Conservation (phyloP, 2,888 invertebrate genomes). For the Drymonia ruficornis region DNA sequence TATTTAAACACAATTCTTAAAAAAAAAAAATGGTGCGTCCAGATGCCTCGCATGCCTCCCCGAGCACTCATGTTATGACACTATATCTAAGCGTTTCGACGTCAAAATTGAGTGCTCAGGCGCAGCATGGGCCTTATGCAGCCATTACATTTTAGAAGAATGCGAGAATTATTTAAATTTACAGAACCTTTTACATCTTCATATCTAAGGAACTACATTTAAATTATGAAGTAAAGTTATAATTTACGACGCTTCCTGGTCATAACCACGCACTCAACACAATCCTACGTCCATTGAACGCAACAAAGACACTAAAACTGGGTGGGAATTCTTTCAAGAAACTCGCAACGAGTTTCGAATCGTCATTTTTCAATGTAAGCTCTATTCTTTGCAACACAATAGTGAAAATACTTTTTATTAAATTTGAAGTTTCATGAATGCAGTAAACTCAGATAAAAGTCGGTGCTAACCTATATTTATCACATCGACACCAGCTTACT, state of each 20-base stretch:
- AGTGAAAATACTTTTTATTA: conserved; percentile 30
- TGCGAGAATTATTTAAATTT: too few relatives aligned
- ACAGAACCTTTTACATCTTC: too few relatives aligned
- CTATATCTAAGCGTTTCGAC: too few relatives aligned
- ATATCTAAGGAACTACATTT: neutral
- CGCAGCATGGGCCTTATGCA: too few relatives aligned
- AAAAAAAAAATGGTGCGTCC: too few relatives aligned
- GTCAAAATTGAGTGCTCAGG: too few relatives aligned
- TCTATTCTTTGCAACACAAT: conserved; percentile 31
- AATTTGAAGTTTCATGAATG: conserved; percentile 29
- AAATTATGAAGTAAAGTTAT: neutral
- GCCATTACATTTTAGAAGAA: too few relatives aligned
- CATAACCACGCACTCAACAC: neutral
- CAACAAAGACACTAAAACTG: neutral
- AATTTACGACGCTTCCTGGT: neutral
- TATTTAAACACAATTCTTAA: too few relatives aligned
- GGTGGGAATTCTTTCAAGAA: conserved; percentile 3
- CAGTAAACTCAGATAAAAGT: conserved; percentile 33
- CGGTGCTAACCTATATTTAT: conserved; percentile 29
- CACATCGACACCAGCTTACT: conserved; percentile 26
- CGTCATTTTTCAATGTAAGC: conserved; percentile 22
- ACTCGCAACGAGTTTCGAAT: conserved; percentile 9
- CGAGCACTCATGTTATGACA: too few relatives aligned
- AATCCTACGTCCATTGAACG: neutral
- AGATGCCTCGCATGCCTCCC: too few relatives aligned